A percentile compares a stretch with the other conserved stretches of the same genome.
phyloP scores from a whole-genome alignment of 1,140 invertebrate genomes.

The Branchinecta lynchi region DNA sequence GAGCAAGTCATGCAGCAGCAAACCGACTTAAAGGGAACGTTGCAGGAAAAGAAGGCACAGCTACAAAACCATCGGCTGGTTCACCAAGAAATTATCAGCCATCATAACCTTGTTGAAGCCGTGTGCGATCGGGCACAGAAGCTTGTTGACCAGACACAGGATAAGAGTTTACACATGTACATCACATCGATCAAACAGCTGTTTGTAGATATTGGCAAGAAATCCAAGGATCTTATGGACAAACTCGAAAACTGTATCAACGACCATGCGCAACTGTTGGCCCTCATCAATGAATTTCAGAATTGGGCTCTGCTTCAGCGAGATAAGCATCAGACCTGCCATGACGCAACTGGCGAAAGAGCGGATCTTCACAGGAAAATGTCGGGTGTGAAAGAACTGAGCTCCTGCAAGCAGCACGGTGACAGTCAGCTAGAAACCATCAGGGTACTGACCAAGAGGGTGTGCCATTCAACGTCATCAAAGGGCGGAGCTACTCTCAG shows the following conservation, averaged over 20 bases:
- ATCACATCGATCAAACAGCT: constrained; percentile 73
- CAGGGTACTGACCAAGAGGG: constrained; percentile 44
- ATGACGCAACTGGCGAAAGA: constrained; percentile 64
- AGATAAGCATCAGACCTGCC: constrained; percentile 55
- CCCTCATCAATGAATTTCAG: constrained; percentile 50
- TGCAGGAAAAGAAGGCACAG: constrained; percentile 87
- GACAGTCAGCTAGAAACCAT: constrained; percentile 51
- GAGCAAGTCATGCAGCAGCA: constrained; percentile 80
- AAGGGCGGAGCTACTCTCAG: constrained; percentile 26
- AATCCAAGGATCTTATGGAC: constrained; percentile 63
- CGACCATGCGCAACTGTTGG: constrained; percentile 62
- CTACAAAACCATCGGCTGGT: constrained; percentile 80
- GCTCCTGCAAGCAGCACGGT: constrained; percentile 50
- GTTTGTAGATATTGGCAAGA: constrained; percentile 70
- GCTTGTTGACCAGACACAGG: constrained; percentile 72
- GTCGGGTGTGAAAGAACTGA: constrained; percentile 46
- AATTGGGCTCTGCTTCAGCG: constrained; percentile 61
- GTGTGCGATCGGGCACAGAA: constrained; percentile 82
- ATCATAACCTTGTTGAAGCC: constrained; percentile 70
- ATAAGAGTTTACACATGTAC: constrained; percentile 66
- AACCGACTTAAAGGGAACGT: constrained; percentile 69
- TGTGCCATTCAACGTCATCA: constrained; percentile 62
- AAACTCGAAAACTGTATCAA: constrained; percentile 71
- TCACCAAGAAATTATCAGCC: constrained; percentile 86
- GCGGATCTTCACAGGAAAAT: constrained; percentile 56